Conservation (phyloP, 1,140 invertebrate species). For the Hyphantria cunea region DNA sequence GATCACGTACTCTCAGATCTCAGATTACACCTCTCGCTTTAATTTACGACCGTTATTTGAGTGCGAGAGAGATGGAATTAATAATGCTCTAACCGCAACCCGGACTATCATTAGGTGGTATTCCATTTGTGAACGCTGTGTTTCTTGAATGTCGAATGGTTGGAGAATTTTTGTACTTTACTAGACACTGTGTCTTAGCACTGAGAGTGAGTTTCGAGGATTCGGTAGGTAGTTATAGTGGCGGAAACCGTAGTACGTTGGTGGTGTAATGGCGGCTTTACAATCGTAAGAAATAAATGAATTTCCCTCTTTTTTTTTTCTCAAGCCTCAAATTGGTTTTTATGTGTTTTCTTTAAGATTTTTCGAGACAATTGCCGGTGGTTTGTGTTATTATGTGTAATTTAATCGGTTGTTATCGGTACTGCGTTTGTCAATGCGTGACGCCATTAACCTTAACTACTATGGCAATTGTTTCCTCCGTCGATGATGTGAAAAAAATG, state of each 20-base stretch:
- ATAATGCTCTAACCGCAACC: conserved; percentile 72
- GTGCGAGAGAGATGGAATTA: conserved; percentile 65
- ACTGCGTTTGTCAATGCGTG: conserved; percentile 45
- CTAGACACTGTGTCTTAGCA: conserved; percentile 25
- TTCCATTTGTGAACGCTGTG: conserved; percentile 48
- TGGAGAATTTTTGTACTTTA: conserved; percentile 1
- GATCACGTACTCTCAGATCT: conserved; percentile 69
- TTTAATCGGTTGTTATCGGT: conserved; percentile 54
- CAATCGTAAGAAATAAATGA: conserved; percentile 74
- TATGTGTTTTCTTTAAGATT: conserved; percentile 63
- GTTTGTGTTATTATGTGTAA: conserved; percentile 56
- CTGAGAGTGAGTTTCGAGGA: conserved; percentile 20
- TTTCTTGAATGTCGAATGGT: conserved; percentile 4
- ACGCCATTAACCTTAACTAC: conserved; percentile 32
- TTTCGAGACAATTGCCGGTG: conserved; percentile 46
- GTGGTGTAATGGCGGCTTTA: conserved; percentile 55
- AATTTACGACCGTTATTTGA: conserved; percentile 42
- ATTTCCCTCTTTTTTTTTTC: conserved; percentile 56
- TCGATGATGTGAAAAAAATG: background rate
- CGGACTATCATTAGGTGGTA: conserved; percentile 66
- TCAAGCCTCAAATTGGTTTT: conserved; percentile 59
- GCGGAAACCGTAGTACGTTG: conserved; percentile 57
- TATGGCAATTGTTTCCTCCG: conserved; percentile 19
- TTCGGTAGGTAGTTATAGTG: conserved; percentile 34
- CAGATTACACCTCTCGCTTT: conserved; percentile 59